A percentile compares a stretch with the other conserved stretches of the same genome.
These are phyloP conservation scores for Reticulitermes lucifugus DNA, from an alignment of 2,888 invertebrate species.

Conservation along the genomic window DNA sequence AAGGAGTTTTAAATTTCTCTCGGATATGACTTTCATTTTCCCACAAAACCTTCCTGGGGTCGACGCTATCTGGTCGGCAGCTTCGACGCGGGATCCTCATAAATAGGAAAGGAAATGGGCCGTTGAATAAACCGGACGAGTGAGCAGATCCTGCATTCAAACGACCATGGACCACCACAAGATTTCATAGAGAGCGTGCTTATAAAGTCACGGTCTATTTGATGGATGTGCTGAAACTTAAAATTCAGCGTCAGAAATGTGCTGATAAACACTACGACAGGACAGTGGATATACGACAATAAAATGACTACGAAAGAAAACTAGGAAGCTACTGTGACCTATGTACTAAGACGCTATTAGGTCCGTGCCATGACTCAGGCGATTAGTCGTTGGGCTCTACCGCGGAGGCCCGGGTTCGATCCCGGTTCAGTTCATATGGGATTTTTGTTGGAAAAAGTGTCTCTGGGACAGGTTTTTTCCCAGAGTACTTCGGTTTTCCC, in stretches of 20 bases:
- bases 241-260: background rate
- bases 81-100: background rate
- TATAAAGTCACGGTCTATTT: constrained; percentile 13
- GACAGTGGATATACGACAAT: too few relatives aligned
- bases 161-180: background rate
- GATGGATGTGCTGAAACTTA: background rate
- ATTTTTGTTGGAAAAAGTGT: too few relatives aligned
- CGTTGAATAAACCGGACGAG: background rate
- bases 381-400: too few relatives aligned
- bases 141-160: background rate
- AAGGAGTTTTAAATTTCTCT: background rate
- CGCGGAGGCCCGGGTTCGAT: too few relatives aligned
- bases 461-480: too few relatives aligned
- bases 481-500: too few relatives aligned
- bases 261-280: too few relatives aligned
- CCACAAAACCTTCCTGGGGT: background rate
- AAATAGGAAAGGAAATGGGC: constrained; percentile 9
- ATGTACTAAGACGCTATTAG: too few relatives aligned
- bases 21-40: constrained; percentile 2
- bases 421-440: too few relatives aligned
- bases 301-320: too few relatives aligned
- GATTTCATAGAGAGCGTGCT: background rate
- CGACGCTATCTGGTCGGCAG: background rate
- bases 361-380: too few relatives aligned
- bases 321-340: too few relatives aligned